Conservation (phyloP, 1,140 invertebrate genomes). For the Dinoponera quadriceps region DNA sequence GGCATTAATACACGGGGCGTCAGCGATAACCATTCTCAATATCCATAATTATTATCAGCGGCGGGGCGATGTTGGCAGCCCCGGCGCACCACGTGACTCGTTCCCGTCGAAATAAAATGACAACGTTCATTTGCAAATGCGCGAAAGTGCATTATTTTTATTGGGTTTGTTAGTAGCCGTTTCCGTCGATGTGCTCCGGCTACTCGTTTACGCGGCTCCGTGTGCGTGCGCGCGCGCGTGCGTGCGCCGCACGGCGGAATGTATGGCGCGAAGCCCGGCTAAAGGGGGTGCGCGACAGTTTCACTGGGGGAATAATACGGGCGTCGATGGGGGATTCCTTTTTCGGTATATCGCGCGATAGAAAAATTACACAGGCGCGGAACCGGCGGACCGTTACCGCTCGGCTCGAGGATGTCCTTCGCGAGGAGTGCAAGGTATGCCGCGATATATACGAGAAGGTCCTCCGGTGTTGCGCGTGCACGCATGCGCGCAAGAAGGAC, state of each 20-base stretch:
- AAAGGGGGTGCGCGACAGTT: conserved; percentile 66
- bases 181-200: conserved; percentile 53
- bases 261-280: conserved; percentile 34
- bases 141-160: conserved; percentile 81
- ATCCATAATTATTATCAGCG: conserved; percentile 81
- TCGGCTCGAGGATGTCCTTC: too few species aligned
- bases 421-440: too few species aligned
- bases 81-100: conserved; percentile 68
- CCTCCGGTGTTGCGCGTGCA: too few species aligned
- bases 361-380: conserved; percentile 67
- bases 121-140: conserved; percentile 81
- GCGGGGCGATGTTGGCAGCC: conserved; percentile 70
- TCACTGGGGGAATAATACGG: conserved; percentile 62
- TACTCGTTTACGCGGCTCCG: conserved; percentile 47
- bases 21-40: conserved; percentile 82
- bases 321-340: conserved; percentile 61
- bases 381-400: conserved; percentile 23
- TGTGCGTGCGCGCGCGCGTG: conserved; percentile 39
- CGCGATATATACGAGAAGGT: too few species aligned
- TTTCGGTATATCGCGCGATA: conserved; percentile 33
- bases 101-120: conserved; percentile 78
- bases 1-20: conserved; percentile 78
- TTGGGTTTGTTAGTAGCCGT: conserved; percentile 78
- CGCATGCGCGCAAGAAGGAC: not conserved
- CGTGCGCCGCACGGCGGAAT: conserved; percentile 52